Conservation (phyloP, 1,140 invertebrate genomes). For the Nebria ingens region DNA sequence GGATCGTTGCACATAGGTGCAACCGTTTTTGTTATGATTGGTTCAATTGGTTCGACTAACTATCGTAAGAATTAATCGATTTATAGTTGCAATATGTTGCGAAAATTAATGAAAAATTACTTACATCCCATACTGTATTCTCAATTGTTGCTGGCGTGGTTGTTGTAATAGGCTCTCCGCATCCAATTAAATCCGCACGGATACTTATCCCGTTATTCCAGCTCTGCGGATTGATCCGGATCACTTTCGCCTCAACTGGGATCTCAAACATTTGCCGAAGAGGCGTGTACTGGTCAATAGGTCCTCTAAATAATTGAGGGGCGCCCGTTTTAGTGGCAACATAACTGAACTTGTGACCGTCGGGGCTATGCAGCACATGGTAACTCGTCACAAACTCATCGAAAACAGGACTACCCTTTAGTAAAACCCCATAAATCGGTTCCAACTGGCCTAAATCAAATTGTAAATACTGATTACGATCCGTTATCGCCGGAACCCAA, state of each 20-base stretch:
- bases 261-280: conserved; percentile 52
- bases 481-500: conserved; percentile 49
- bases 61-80: no score
- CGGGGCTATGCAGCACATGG: conserved; percentile 50
- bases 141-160: conserved; percentile 17
- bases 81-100: no score
- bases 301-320: conserved; percentile 58
- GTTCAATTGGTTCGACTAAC: neutral
- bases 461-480: conserved; percentile 57
- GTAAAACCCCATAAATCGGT: conserved; percentile 59
- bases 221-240: conserved; percentile 59
- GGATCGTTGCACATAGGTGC: conserved; percentile 42
- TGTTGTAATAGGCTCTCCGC: conserved; percentile 34
- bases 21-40: no score
- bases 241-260: conserved; percentile 59
- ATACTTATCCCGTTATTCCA: conserved; percentile 68
- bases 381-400: conserved; percentile 68
- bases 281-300: conserved; percentile 45
- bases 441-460: conserved; percentile 50
- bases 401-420: conserved; percentile 52
- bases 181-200: conserved; percentile 65
- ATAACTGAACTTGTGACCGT: conserved; percentile 16
- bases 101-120: no score
- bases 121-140: no score
- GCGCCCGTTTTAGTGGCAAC: conserved; percentile 2